Evolutionary conservation across 2,888 invertebrate genomes (phyloP), one percentile per base, ranked within the genome.

Genomic region (Tachystola acroxantha): DNA sequence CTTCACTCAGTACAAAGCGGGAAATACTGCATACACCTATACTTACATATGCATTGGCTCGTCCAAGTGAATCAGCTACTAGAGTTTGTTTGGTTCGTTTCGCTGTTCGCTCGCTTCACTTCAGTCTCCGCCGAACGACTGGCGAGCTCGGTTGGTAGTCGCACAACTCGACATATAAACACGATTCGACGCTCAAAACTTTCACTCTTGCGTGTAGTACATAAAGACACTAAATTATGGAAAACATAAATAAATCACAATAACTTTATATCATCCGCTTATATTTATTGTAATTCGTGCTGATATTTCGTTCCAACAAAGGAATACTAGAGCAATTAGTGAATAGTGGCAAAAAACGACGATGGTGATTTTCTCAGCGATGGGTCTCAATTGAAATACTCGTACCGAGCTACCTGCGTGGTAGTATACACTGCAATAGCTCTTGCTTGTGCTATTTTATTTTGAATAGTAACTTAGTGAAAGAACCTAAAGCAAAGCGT

Each of bases 171-270:
- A 10, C 3, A 12, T 11, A 10, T n/a, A n/a, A 27, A 10, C 11
- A 10, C 12, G 27, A 27, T 6, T 27, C 12, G 10, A 5, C 4
- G 11, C 24, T 24, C 27, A 27, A 46, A 53, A 62, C 64, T 58
- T 64, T 64, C 57, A 48, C 61, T 58, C 51, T 43, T 48, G 43
- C 37, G 32, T 11, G 4, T 11, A 45, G 6, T 11, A 27, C 10
- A 27, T 27, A 27, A 27, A 11, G 1, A 10, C 10, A 45, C 27
- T 4, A 10, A 27, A 27, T 11, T 27, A 27, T 6, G n/a, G n/a
- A 2, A 9, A 25, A 45, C 25, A 4, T 10, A 25, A 25, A 25
- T 25, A 25, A 25, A 25, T 2, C 10, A 24, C 9, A 24, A 3
- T 6, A 10, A 25, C 5, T 25, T 9, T n/a, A n/a, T n/a, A n/a